A percentile compares a stretch with the other conserved stretches of the same genome.
Conservation (phyloP, 1,140 invertebrate species). For the Euglossa dilemma region DNA sequence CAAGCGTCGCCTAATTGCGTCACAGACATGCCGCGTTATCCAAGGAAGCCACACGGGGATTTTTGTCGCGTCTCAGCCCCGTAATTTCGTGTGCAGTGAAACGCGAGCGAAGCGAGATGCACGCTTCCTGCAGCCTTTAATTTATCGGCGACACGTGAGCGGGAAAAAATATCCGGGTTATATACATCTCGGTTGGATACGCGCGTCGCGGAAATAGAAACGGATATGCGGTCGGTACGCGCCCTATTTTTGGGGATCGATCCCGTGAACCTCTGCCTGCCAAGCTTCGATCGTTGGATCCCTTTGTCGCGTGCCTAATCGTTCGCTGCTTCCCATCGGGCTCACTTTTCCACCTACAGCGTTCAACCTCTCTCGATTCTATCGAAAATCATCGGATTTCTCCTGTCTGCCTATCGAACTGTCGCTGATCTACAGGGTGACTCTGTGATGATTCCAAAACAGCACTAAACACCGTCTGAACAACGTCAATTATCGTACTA, state of each 20-base stretch:
- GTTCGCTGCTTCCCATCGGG: neutral
- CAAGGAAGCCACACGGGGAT: neutral
- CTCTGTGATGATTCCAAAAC: too few species aligned
- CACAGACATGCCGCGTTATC: neutral
- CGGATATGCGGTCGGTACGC: slow-evolving; percentile 56
- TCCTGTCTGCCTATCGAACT: neutral
- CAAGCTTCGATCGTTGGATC: slow-evolving; percentile 8
- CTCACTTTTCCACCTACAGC: neutral
- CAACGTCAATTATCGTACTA: too few species aligned
- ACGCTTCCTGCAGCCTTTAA: slow-evolving; percentile 49
- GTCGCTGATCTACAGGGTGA: too few species aligned
- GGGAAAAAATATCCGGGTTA: slow-evolving; percentile 64
- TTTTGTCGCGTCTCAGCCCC: slow-evolving; percentile 8
- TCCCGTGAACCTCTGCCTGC: slow-evolving; percentile 20
- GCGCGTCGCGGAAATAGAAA: slow-evolving; percentile 63
- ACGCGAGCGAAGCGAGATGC: neutral
- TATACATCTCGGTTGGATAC: slow-evolving; percentile 48
- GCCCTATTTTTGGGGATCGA: slow-evolving; percentile 66
- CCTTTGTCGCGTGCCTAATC: slow-evolving; percentile 53
- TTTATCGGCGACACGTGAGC: slow-evolving; percentile 65
- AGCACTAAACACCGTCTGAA: too few species aligned
- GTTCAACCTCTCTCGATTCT: too few species aligned
- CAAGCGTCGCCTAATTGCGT: neutral
- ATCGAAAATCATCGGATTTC: neutral
- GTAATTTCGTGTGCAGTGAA: slow-evolving; percentile 37